Evolutionary conservation across 2,113 vertebrate species (phyloP), one percentile per base, ranked within the genome.

Genomic region (Hydrolagus affinis): DNA sequence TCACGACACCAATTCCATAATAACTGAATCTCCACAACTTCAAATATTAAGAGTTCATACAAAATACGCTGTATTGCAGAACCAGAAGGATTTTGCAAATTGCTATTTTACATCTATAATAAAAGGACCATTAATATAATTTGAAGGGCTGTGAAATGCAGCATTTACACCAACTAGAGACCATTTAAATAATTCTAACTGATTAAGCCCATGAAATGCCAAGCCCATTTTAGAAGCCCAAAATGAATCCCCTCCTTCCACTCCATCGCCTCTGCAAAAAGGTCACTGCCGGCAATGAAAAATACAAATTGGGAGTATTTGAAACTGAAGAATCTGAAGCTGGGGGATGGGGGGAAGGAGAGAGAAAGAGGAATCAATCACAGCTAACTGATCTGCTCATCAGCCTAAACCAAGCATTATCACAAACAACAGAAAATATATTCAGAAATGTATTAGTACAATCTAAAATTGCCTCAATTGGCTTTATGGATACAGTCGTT

Each of bases 21-120:
- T n/a, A 64, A 80, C 60, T 80, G 30, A 64, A 80, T 78, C 25
- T 28, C 32, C 28, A 62, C 60, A 80, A n/a, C n/a, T 80, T 8
- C 9, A 78, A 17, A 59, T 77, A n/a, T 56, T 77, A 21, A 14
- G 72, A 74, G 4, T 8, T 32, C 15, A 32, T 8, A 69, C 21
- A 17, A 75, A 44, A 8, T 75, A 75, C 44, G 73, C 15, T 56
- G 8, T 17, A 56, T 17, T 75, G 25, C 73, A 56, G 30, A 75
- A 75, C 17, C 73, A 19, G 44, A 44, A 44, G 44, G 44, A 44
- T 44, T 44, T 44, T 3, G 32, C 21, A 69, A 69, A 69, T 69
- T 69, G 21, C 66, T 69, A 21, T 69, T 21, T 21, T 69, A 44
- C 66, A 69, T 69, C 21, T 69, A 21, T 15, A 69, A 69, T 21